A percentile compares a stretch with the other conserved stretches of the same genome.
These are phyloP conservation scores for Temnothorax rugatulus DNA, from an alignment of 2,888 invertebrate species.

Conservation along the genomic window DNA sequence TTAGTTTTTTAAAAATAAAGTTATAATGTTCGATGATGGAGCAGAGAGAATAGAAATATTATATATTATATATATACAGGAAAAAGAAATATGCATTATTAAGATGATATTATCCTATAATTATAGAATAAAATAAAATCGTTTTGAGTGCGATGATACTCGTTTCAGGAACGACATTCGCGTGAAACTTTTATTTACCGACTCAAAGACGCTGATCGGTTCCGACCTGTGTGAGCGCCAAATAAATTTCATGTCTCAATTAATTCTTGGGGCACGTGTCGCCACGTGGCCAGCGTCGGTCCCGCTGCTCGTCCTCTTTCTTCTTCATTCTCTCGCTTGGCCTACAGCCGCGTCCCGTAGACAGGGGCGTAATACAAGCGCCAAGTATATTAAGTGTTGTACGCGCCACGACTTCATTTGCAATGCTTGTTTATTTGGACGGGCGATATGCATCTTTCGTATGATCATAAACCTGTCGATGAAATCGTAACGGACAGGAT, in stretches of 20 bases:
- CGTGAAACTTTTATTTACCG: slow-evolving; percentile 60
- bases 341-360: slow-evolving; percentile 8
- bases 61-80: background rate
- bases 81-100: background rate
- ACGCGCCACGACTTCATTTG: slow-evolving; percentile 70
- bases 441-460: slow-evolving; percentile 73
- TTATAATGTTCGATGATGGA: background rate
- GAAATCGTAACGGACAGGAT: slow-evolving; percentile 60
- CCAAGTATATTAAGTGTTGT: slow-evolving; percentile 81
- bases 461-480: slow-evolving; percentile 38
- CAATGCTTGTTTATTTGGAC: slow-evolving; percentile 65
- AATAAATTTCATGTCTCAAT: slow-evolving; percentile 86
- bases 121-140: background rate
- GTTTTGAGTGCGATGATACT: background rate
- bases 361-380: slow-evolving; percentile 80
- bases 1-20: background rate
- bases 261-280: slow-evolving; percentile 85
- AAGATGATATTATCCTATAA: background rate
- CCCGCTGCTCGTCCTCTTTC: slow-evolving; percentile 59
- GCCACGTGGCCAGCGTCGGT: slow-evolving; percentile 81
- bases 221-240: slow-evolving; percentile 80
- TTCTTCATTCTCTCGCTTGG: slow-evolving; percentile 50
- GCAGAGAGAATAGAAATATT: background rate
- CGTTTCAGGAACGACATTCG: background rate
- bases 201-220: slow-evolving; percentile 73